Evolutionary conservation across 2,888 invertebrate species (phyloP).

Genomic region (Cerceris rybyensis): DNA sequence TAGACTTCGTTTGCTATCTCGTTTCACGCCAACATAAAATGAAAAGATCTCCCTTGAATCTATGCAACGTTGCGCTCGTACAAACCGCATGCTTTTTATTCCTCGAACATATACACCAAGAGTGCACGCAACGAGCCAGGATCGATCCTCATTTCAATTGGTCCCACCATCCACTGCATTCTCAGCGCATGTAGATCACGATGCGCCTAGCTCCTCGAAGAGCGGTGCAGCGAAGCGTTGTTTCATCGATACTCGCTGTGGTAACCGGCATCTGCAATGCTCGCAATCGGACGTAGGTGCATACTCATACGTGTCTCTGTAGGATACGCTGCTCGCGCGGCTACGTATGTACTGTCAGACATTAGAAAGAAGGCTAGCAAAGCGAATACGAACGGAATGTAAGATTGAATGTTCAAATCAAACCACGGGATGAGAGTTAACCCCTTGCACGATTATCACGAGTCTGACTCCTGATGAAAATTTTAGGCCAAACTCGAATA

Average conservation of each 20-base stretch:
- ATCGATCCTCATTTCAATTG: slow-evolving; percentile 29
- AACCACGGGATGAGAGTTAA: neutral
- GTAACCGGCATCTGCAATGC: slow-evolving; percentile 62
- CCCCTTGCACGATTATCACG: no score
- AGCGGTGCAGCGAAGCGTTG: slow-evolving; percentile 35
- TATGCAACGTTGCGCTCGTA: no score
- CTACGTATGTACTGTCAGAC: neutral
- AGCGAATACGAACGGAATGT: no score
- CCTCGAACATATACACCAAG: slow-evolving; percentile 1
- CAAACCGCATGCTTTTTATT: neutral
- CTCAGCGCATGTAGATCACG: slow-evolving; percentile 21
- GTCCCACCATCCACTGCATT: slow-evolving; percentile 10
- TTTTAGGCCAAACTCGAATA: no score
- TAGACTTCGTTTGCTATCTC: no score
- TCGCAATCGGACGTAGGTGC: neutral
- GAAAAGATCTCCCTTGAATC: no score
- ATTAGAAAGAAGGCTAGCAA: no score
- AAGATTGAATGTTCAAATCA: neutral
- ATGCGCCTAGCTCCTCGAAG: slow-evolving; percentile 21
- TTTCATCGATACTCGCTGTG: slow-evolving; percentile 63
- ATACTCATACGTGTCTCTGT: neutral
- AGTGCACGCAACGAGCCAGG: slow-evolving; percentile 3
- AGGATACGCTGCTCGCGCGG: neutral
- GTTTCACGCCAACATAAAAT: no score
- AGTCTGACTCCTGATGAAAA: no score